Conservation (phyloP, 1,140 invertebrate species). For the Nymphalis io region DNA sequence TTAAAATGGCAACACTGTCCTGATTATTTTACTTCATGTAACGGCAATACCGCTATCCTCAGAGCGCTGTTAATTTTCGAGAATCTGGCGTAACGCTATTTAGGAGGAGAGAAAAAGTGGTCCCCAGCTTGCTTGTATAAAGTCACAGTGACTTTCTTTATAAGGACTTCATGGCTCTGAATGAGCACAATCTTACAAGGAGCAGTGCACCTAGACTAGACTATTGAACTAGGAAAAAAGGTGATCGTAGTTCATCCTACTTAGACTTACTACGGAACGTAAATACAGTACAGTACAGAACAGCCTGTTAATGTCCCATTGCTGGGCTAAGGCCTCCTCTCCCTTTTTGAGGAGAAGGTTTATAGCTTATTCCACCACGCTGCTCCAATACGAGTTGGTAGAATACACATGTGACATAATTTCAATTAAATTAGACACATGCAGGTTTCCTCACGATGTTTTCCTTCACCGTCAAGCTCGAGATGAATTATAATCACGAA, state of each 20-base stretch:
- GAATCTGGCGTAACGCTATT: slow-evolving; percentile 34
- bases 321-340: too few species aligned
- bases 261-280: too few species aligned
- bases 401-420: too few species aligned
- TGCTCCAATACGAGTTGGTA: too few species aligned
- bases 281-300: too few species aligned
- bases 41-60: slow-evolving; percentile 19
- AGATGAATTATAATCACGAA: too few species aligned
- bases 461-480: too few species aligned
- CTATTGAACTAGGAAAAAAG: neutral
- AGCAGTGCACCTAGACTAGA: neutral
- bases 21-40: slow-evolving; percentile 14
- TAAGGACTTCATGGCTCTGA: slow-evolving; percentile 32
- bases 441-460: too few species aligned
- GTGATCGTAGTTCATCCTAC: neutral
- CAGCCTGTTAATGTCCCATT: too few species aligned
- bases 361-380: too few species aligned
- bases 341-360: too few species aligned
- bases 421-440: too few species aligned
- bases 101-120: slow-evolving; percentile 36
- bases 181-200: slow-evolving; percentile 33
- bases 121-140: slow-evolving; percentile 1
- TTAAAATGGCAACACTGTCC: slow-evolving; percentile 8
- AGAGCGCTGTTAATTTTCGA: slow-evolving; percentile 44
- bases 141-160: slow-evolving; percentile 25